Base-by-base conservation (phyloP, 1,140 invertebrate genomes). In the Delia radicum region DNA sequence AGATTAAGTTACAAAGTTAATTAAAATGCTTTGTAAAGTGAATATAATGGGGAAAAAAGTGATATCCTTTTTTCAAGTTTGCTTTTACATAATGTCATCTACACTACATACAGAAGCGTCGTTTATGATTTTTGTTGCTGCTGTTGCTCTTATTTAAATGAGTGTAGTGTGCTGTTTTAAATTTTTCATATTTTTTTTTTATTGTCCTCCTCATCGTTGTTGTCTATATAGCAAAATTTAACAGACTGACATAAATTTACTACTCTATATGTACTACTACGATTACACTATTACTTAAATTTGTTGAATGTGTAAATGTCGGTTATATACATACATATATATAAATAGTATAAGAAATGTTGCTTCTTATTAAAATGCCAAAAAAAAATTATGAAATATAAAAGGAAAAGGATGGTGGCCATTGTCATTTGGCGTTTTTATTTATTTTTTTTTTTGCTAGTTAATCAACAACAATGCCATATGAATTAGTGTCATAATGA, bases 51-150 rank as follows among this genome's bases (percentile, higher is more conserved):
- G n/a, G n/a, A n/a, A 69, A 69, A 69, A 69, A 69, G 31, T 26
- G 29, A 37, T 69, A 69, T 69, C 65, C 65, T 69, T 33, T 69
- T 18, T 55, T 55, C 24, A 21, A 21, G 48, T 55, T 69, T 28
- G 65, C 31, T 29, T 69, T 69, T 69, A 69, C 65, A 69, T 69
- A 69, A 69, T 69, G 65, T 55, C 48, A 18, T 33, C 65, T 69
- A 69, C 28, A 6, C 48, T 18, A 33, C 65, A 33, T 69, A 33
- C n/a, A 69, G 33, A 69, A 28, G 31, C 18, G 31, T n/a, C n/a
- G n/a, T 33, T 33, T 12, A 69, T 69, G 65, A 69, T 69, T 69
- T 69, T 69, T 69, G n/a, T n/a, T n/a, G n/a, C n/a, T n/a, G 65
- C 65, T 69, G 65, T 69, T 69, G 65, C 65, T 69, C 29, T 31